These are phyloP conservation scores for Sapayoa aenigma DNA, from an alignment of 2,113 vertebrate species.

Conservation along the genomic window DNA sequence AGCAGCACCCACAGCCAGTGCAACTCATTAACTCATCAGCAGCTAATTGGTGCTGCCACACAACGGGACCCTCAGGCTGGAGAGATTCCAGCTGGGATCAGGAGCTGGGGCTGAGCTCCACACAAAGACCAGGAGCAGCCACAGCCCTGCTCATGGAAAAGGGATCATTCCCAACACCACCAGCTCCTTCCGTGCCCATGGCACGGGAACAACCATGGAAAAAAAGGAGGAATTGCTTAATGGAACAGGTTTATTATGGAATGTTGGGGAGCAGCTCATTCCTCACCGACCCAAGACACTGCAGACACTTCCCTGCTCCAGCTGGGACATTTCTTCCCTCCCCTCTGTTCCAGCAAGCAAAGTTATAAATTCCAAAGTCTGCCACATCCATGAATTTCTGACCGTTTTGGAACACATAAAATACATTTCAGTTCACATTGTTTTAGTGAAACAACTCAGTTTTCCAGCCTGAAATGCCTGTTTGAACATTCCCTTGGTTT, in stretches of 20 bases:
- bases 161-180: accelerated
- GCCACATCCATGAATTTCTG: neutral
- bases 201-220: too few species aligned
- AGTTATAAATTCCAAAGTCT: neutral
- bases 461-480: neutral
- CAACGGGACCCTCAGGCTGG: neutral
- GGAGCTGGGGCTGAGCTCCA: neutral
- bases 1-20: neutral
- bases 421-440: neutral
- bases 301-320: accelerated
- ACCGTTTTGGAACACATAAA: neutral
- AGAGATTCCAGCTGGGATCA: too few species aligned
- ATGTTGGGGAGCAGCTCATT: neutral
- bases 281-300: neutral
- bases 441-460: accelerated
- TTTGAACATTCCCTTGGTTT: neutral
- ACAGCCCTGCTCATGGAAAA: neutral
- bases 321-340: accelerated
- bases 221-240: neutral
- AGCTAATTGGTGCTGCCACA: neutral
- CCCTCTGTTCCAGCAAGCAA: too few species aligned
- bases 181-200: neutral
- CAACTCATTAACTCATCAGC: neutral
- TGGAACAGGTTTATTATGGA: accelerated
- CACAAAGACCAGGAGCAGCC: neutral